Base-by-base conservation (phyloP, 2,113 vertebrate species). In the Dryoscopus gambensis region DNA sequence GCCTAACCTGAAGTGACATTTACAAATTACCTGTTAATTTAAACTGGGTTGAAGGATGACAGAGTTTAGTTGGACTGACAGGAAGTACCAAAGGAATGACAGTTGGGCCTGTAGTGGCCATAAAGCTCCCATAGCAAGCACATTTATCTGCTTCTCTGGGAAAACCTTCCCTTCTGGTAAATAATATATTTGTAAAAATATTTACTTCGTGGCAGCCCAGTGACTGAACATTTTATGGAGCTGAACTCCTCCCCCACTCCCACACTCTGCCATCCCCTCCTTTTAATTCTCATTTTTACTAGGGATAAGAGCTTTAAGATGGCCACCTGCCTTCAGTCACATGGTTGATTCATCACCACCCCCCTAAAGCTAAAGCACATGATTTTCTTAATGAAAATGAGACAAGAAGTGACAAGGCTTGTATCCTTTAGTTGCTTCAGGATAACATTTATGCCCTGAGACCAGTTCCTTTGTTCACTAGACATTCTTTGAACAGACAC, bases 1-100 rank as follows among this genome's bases (percentile, higher is more conserved):
- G 98, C 98, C 99, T 99, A 99, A 99, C 99, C 99, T 98, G 99
- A 99, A 99, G 99, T 99, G 99, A 99, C 99, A 99, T 99, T 99
- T 99, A 99, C 99, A 99, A 99, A 99, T 99, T 99, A 99, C 99
- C 99, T 99, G 99, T 99, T 99, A 99, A 99, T 99, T 99, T 99
- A 99, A 99, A 99, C 98, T 98, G 98, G 99, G 98, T 99, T 99
- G 99, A 99, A 98, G 99, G 99, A 99, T 99, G 99, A 99, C 98
- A 98, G 98, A 98, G 98, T 98, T 99, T 99, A 99, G 99, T 98
- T 98, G 97, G 98, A 98, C 97, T 99, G 99, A 99, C 99, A 99
- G 98, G 98, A 98, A 98, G 98, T 98, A 99, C 98, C 94, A 84
- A 94, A 98, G 98, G 98, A 99, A 98, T 99, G 99, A 99, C 98